Evolutionary conservation across 2,888 invertebrate genomes (phyloP).

Genomic region (Pristionchus mayeri): DNA sequence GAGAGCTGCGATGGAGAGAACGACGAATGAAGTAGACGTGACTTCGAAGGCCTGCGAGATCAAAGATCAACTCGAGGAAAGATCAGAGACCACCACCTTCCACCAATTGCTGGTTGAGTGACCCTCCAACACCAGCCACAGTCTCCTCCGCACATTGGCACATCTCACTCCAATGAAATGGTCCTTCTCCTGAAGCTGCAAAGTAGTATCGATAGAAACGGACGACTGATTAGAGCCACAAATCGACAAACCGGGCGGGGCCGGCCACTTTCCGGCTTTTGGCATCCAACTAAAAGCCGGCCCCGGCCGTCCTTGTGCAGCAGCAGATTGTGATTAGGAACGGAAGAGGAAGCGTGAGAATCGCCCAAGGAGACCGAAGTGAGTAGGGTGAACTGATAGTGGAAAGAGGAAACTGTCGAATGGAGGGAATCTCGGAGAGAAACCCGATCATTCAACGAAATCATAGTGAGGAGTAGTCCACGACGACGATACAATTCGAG

Average conservation of each 20-base stretch:
- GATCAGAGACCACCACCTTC: constrained; percentile 61
- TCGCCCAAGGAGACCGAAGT: neutral
- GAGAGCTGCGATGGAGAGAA: constrained; percentile 73
- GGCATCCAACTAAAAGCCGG: neutral
- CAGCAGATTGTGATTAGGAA: constrained; percentile 25
- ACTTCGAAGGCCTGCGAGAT: constrained; percentile 70
- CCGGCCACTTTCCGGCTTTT: neutral
- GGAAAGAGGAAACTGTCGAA: neutral
- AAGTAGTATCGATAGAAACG: constrained; percentile 5
- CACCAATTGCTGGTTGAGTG: constrained; percentile 74
- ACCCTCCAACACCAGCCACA: constrained; percentile 74
- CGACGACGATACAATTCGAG: constrained; percentile 12
- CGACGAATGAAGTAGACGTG: constrained; percentile 75
- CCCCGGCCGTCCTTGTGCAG: constrained; percentile 27
- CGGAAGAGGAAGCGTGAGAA: constrained; percentile 17
- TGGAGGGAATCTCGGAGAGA: neutral
- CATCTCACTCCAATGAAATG: constrained; percentile 75
- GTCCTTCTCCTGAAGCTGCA: constrained; percentile 71
- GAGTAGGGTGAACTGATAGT: neutral
- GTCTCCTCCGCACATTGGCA: constrained; percentile 69
- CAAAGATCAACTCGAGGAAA: constrained; percentile 5
- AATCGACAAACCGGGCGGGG: constrained; percentile 27
- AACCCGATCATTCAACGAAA: neutral
- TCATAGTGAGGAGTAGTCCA: neutral
- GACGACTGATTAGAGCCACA: neutral